Evolutionary conservation across 2,888 invertebrate genomes (phyloP).

Genomic region (Caenorhabditis sp.): DNA sequence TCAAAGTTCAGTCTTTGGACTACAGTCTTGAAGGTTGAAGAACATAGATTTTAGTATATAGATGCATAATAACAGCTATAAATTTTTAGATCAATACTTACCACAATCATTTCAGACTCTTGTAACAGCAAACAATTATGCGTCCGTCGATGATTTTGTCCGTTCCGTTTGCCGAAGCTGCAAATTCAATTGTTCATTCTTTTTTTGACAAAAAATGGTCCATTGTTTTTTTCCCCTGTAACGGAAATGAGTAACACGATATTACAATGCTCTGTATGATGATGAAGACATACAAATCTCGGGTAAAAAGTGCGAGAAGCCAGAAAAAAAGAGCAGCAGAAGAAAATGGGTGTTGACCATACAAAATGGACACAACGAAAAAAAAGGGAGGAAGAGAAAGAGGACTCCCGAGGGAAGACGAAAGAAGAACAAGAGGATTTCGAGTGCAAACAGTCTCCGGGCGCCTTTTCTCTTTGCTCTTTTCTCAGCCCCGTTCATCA

Average conservation of each 20-base stretch:
- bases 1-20: too few species aligned
- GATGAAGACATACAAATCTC: slow-evolving; percentile 45
- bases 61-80: too few species aligned
- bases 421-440: slow-evolving; percentile 55
- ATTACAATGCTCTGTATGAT: slow-evolving; percentile 5
- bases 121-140: slow-evolving; percentile 92
- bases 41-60: too few species aligned
- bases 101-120: slow-evolving; percentile 92
- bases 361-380: slow-evolving; percentile 33
- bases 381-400: slow-evolving; percentile 4
- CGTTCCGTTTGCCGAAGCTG: slow-evolving; percentile 91
- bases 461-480: slow-evolving; percentile 51
- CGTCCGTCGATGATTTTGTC: slow-evolving; percentile 89
- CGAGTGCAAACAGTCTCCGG: slow-evolving; percentile 61
- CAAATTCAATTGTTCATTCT: slow-evolving; percentile 83
- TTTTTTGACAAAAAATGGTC: not conserved
- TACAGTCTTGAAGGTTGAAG: too few species aligned
- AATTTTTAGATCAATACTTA: slow-evolving; percentile 85
- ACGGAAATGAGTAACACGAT: slow-evolving; percentile 46
- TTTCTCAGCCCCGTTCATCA: slow-evolving; percentile 35
- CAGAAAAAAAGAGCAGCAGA: slow-evolving; percentile 10
- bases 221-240: slow-evolving; percentile 38
- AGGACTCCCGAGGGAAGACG: slow-evolving; percentile 28
- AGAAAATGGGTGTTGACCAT: slow-evolving; percentile 48
- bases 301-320: slow-evolving; percentile 40